Conservation (phyloP, 2,797 vertebrate genomes). For the Pangasius krempfi region DNA sequence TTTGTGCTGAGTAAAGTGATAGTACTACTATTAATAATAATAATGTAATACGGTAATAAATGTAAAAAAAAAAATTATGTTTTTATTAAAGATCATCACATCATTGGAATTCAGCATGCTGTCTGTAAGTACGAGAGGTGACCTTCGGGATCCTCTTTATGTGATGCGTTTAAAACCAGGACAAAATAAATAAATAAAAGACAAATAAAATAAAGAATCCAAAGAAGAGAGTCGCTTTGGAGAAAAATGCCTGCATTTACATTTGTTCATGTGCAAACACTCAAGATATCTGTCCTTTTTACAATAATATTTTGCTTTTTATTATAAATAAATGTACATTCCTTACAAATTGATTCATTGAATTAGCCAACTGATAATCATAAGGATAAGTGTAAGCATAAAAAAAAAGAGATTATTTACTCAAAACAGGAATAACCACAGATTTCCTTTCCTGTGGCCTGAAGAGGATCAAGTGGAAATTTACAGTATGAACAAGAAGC, state of each 20-base stretch:
- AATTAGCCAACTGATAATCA: constrained; percentile 28
- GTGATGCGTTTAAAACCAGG: neutral
- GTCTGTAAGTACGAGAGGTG: neutral
- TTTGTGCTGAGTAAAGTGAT: neutral
- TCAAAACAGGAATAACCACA: neutral
- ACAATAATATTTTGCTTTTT: constrained; percentile 30
- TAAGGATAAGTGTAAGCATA: constrained; percentile 1
- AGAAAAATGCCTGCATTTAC: neutral
- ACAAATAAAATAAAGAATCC: neutral
- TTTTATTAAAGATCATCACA: neutral
- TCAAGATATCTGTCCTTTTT: no score
- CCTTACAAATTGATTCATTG: constrained; percentile 38
- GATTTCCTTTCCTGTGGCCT: neutral
- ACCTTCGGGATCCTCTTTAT: neutral
- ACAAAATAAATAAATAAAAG: neutral
- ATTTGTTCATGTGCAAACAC: no score
- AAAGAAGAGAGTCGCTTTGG: neutral
- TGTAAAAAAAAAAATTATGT: neutral
- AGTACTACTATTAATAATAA: neutral
- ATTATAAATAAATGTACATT: constrained; percentile 53
- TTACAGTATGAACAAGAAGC: constrained; percentile 37
- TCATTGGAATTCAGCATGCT: neutral
- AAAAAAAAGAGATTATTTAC: constrained; percentile 35
- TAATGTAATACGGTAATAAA: neutral
- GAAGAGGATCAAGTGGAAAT: constrained; percentile 11